Conservation (phyloP, 2,797 vertebrate species). For the Cheirogaleus major region DNA sequence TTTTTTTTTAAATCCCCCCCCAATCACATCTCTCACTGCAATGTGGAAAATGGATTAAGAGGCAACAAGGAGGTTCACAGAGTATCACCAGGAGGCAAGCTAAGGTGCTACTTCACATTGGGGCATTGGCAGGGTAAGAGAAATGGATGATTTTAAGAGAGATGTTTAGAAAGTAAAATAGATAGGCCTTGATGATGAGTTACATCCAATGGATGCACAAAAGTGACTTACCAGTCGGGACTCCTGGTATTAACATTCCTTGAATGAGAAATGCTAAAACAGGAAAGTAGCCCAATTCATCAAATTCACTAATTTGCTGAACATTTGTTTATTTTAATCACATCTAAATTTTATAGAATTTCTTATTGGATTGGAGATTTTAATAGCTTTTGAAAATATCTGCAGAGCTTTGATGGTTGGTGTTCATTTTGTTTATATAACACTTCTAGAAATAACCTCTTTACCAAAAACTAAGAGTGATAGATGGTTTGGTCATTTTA, state of each 20-base stretch:
- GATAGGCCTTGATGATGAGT: accelerated
- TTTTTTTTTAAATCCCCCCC: neutral
- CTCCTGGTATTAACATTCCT: neutral
- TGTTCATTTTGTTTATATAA: neutral
- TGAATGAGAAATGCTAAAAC: neutral
- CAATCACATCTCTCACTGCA: neutral
- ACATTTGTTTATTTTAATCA: neutral
- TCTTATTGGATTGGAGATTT: neutral
- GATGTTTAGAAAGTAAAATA: neutral
- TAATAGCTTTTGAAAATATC: neutral
- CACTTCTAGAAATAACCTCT: neutral
- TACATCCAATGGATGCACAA: accelerated
- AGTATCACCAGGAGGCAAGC: neutral
- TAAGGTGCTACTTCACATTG: accelerated
- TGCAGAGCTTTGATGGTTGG: neutral
- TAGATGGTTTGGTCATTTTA: neutral
- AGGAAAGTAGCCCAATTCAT: too few relatives aligned
- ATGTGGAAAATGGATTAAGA: neutral
- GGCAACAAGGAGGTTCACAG: neutral
- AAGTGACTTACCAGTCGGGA: too few relatives aligned
- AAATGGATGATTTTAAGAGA: neutral
- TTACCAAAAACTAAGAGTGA: neutral
- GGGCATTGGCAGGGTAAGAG: neutral
- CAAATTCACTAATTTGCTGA: neutral
- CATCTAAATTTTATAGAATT: neutral